Conservation (phyloP, 2,888 invertebrate species). For the Watsonalla binaria region DNA sequence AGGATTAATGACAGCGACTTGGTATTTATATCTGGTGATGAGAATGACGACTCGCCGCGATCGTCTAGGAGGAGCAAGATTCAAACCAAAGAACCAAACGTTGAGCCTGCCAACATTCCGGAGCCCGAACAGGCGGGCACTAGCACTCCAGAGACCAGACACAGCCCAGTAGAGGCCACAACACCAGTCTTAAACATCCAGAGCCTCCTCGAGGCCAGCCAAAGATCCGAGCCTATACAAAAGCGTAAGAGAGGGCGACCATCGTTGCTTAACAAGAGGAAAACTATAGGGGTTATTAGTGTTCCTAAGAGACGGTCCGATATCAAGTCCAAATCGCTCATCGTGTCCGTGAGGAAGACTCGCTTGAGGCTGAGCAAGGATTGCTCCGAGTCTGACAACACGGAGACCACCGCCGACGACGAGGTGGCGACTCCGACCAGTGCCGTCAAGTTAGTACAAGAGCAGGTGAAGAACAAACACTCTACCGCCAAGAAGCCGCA, state of each 20-base stretch:
- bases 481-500: slow-evolving; percentile 71
- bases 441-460: slow-evolving; percentile 47
- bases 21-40: slow-evolving; percentile 28
- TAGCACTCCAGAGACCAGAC: slow-evolving; percentile 48
- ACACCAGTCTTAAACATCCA: slow-evolving; percentile 62
- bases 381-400: slow-evolving; percentile 26
- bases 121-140: slow-evolving; percentile 26
- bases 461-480: slow-evolving; percentile 65
- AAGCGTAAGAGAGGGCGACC: slow-evolving; percentile 15
- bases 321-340: slow-evolving; percentile 37
- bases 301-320: slow-evolving; percentile 20
- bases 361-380: slow-evolving; percentile 29
- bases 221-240: slow-evolving; percentile 24
- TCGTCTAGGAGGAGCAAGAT: slow-evolving; percentile 25
- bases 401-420: slow-evolving; percentile 26
- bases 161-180: slow-evolving; percentile 42
- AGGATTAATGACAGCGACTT: slow-evolving; percentile 48
- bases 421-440: slow-evolving; percentile 60
- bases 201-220: slow-evolving; percentile 47
- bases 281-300: slow-evolving; percentile 37
- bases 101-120: slow-evolving; percentile 5
- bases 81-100: background rate
- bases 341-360: slow-evolving; percentile 22
- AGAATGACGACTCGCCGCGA: slow-evolving; percentile 34
- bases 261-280: slow-evolving; percentile 26